Percentiles rank a stretch among this genome's conserved stretches.
Conservation (phyloP, 2,113 vertebrate genomes). For the Lophura nycthemera region DNA sequence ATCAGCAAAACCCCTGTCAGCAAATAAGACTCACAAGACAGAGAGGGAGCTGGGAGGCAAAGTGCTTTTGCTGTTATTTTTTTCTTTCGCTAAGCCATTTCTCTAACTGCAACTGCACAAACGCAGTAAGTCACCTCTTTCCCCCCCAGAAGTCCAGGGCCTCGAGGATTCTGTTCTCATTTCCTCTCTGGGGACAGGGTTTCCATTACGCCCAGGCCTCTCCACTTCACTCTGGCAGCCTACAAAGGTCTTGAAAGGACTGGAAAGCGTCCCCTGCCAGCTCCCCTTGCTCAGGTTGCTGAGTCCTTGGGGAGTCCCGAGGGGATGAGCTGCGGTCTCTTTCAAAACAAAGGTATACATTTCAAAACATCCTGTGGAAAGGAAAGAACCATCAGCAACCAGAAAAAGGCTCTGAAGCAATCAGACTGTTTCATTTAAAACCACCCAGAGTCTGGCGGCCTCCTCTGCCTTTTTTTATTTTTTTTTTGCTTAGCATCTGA, state of each 20-base stretch:
- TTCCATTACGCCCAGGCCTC: not conserved
- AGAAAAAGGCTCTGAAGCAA: not conserved
- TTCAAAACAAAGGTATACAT: not conserved
- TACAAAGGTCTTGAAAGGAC: not conserved
- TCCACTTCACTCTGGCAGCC: not conserved
- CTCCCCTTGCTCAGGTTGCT: not conserved
- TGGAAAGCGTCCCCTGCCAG: not conserved
- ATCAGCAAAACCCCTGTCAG: not conserved
- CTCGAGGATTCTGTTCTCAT: not conserved
- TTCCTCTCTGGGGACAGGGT: not conserved
- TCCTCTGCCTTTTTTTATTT: not conserved
- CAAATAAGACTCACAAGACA: not conserved
- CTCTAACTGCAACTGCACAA: not conserved
- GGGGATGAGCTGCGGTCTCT: not conserved
- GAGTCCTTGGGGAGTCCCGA: not conserved
- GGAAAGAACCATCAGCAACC: not conserved
- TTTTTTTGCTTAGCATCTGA: not conserved
- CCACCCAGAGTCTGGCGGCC: not conserved
- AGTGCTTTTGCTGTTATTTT: not conserved
- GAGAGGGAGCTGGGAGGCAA: not conserved
- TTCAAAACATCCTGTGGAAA: constrained; percentile 23
- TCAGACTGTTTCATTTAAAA: not conserved
- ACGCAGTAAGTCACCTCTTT: not conserved
- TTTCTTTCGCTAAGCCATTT: not conserved
- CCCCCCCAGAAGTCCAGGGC: not conserved